phyloP scores from a whole-genome alignment of 2,888 invertebrate genomes.

The Melanotus villosus region DNA sequence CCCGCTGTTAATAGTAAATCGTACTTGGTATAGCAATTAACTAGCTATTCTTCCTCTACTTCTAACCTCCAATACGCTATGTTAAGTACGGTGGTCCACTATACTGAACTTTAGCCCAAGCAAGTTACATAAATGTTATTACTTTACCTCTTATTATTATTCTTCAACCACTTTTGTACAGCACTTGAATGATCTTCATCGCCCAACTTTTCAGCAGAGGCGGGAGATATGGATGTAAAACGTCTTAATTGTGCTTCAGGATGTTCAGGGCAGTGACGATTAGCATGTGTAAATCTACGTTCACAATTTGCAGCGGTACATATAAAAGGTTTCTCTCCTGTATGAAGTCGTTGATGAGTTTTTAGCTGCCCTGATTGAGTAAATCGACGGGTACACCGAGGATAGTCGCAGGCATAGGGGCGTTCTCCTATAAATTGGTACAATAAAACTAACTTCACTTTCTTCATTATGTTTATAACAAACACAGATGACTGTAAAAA shows the following conservation, averaged over 20 bases:
- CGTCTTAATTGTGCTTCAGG: constrained; percentile 72
- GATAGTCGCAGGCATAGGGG: constrained; percentile 82
- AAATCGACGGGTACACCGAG: constrained; percentile 79
- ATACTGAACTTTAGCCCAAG: too few species aligned
- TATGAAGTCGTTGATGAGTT: constrained; percentile 83
- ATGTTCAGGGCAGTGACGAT: constrained; percentile 82
- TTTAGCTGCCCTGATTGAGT: constrained; percentile 85
- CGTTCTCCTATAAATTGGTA: constrained; percentile 77
- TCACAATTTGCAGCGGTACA: constrained; percentile 76
- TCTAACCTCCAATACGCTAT: too few species aligned
- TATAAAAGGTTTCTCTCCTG: constrained; percentile 83
- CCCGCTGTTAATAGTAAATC: too few species aligned
- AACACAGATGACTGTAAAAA: too few species aligned
- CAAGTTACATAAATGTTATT: too few species aligned
- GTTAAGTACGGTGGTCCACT: too few species aligned
- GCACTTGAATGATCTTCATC: constrained; percentile 48
- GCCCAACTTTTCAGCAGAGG: constrained; percentile 65
- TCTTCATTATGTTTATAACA: too few species aligned
- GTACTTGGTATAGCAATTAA: too few species aligned
- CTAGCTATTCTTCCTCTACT: too few species aligned
- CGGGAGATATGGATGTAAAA: constrained; percentile 56
- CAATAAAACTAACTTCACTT: too few species aligned
- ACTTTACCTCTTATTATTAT: constrained; percentile 68
- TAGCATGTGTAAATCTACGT: constrained; percentile 82
- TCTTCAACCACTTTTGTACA: constrained; percentile 66